A percentile compares a stretch with the other conserved stretches of the same genome.
Conservation (phyloP, 2,888 invertebrate genomes). For the Coelinius sp. region DNA sequence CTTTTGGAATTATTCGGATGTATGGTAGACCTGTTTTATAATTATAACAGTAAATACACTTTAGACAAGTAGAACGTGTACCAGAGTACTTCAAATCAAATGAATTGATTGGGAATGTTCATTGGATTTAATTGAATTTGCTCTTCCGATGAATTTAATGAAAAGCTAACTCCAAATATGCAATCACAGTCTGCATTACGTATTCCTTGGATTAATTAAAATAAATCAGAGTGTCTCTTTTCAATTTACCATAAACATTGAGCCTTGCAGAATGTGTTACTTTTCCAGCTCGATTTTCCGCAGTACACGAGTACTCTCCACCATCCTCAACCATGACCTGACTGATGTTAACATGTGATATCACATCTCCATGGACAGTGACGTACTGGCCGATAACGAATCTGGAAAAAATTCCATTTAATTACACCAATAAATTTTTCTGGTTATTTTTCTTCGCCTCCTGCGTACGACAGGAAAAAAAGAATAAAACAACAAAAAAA, state of each 20-base stretch:
- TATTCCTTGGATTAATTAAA: background rate
- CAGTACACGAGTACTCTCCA: slow-evolving; percentile 84
- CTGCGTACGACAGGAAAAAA: background rate
- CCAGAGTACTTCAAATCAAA: background rate
- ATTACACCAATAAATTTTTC: slow-evolving; percentile 17
- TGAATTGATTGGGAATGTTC: background rate
- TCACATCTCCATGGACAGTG: slow-evolving; percentile 84
- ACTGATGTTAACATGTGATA: slow-evolving; percentile 87
- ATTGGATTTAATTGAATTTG: background rate
- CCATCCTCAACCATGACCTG: slow-evolving; percentile 85
- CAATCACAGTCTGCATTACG: background rate
- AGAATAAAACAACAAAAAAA: too few relatives aligned
- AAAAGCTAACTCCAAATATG: background rate
- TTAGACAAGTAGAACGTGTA: slow-evolving; percentile 5
- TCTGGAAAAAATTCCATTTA: slow-evolving; percentile 67
- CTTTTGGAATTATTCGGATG: slow-evolving; percentile 84
- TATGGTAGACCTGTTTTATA: slow-evolving; percentile 79
- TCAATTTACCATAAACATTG: slow-evolving; percentile 81
- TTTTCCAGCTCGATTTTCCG: slow-evolving; percentile 83
- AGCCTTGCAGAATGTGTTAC: slow-evolving; percentile 82
- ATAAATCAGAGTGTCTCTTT: slow-evolving; percentile 50
- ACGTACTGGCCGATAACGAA: slow-evolving; percentile 85
- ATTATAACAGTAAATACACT: too few relatives aligned
- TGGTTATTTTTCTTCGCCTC: slow-evolving; percentile 15
- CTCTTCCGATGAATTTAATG: background rate